phyloP scores from a whole-genome alignment of 2,113 vertebrate genomes.

The Callocephalon fimbriatum region DNA sequence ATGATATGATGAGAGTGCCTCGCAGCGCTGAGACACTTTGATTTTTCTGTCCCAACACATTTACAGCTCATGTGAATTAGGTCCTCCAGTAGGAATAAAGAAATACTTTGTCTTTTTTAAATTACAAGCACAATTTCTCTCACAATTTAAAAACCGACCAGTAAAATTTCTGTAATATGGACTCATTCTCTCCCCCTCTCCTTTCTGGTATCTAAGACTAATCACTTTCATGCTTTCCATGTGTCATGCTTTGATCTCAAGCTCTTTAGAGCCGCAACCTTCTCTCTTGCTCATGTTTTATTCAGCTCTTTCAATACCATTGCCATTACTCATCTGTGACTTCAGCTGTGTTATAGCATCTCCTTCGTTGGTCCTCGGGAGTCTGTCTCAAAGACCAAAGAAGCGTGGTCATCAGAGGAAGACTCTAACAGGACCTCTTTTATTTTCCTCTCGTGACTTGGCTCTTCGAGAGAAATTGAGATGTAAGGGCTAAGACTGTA shows the following conservation, averaged over 20 bases:
- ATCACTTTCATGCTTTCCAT: not conserved
- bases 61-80: not conserved
- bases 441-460: not conserved
- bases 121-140: not conserved
- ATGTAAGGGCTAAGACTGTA: not conserved
- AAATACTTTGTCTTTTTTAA: not conserved
- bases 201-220: not conserved
- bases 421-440: not conserved
- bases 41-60: conserved; percentile 47
- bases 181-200: not conserved
- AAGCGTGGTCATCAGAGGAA: not conserved
- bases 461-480: not conserved
- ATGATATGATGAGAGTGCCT: conserved; percentile 27
- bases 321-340: not conserved
- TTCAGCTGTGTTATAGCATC: not conserved
- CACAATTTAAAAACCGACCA: not conserved
- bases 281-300: not conserved
- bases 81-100: not conserved
- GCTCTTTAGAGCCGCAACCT: not conserved
- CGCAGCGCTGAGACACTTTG: not conserved
- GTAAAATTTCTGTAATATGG: not conserved
- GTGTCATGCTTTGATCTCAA: not conserved
- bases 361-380: not conserved
- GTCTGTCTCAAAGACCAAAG: not conserved
- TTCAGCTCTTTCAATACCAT: not conserved